Evolutionary conservation across 2,797 vertebrate species (phyloP).

Genomic region (Champsocephalus esox): DNA sequence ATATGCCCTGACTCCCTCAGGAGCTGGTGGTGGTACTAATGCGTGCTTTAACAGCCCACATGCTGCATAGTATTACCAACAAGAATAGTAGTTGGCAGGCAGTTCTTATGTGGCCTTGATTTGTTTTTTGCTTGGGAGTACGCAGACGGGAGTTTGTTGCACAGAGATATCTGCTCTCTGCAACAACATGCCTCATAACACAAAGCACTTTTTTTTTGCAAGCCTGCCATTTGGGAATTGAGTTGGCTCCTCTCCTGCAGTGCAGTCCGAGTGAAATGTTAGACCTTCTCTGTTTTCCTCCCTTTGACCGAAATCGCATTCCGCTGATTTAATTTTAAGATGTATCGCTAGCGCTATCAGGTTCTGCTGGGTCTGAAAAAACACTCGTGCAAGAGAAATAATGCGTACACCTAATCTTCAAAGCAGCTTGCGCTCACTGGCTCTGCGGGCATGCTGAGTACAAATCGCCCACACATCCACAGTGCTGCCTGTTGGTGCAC

Average conservation of each 20-base stretch:
- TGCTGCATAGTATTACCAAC: slow-evolving; percentile 57
- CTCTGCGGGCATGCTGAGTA: slow-evolving; percentile 75
- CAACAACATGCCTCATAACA: slow-evolving; percentile 67
- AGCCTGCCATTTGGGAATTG: slow-evolving; percentile 58
- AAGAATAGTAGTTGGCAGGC: slow-evolving; percentile 66
- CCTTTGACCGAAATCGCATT: slow-evolving; percentile 67
- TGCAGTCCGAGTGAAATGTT: slow-evolving; percentile 64
- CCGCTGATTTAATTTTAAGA: slow-evolving; percentile 71
- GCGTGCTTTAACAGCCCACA: slow-evolving; percentile 54
- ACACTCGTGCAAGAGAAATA: slow-evolving; percentile 71
- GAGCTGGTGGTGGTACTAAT: slow-evolving; percentile 52
- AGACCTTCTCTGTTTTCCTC: slow-evolving; percentile 46
- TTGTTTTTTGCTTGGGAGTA: slow-evolving; percentile 43
- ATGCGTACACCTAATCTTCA: slow-evolving; percentile 80
- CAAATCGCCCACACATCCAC: slow-evolving; percentile 79
- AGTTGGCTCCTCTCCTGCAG: slow-evolving; percentile 58
- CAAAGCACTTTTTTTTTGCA: slow-evolving; percentile 52
- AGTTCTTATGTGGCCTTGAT: slow-evolving; percentile 72
- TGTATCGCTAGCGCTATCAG: slow-evolving; percentile 62
- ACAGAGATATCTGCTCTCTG: slow-evolving; percentile 63
- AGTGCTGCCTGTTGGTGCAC: slow-evolving; percentile 68
- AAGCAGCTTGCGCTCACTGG: slow-evolving; percentile 72
- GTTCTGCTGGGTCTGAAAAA: slow-evolving; percentile 65
- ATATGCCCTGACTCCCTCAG: slow-evolving; percentile 48
- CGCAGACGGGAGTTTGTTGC: slow-evolving; percentile 59